Percentiles rank a stretch among this genome's conserved stretches.
Evolutionary conservation across 2,888 invertebrate genomes (phyloP).

Genomic region (Druceiella hillmani): DNA sequence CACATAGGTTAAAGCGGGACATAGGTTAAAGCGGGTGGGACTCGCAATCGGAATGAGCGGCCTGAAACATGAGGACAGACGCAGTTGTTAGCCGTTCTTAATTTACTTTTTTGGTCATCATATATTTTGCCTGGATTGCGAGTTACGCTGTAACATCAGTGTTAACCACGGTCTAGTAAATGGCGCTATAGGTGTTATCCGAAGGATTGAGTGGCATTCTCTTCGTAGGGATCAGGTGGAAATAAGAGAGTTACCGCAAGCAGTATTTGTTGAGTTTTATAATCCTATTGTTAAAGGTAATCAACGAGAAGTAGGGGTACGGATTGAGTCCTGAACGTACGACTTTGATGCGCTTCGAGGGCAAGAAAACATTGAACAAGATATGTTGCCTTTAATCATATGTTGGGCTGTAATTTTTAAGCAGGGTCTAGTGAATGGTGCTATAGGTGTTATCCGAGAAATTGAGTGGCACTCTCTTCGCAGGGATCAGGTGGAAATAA

Average conservation of each 20-base stretch:
- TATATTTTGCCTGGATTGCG: too few species aligned
- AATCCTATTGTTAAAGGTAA: not conserved
- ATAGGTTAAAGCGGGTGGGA: too few species aligned
- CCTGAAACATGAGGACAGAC: too few species aligned
- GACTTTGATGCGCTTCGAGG: slow-evolving; percentile 5
- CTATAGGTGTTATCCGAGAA: slow-evolving; percentile 3
- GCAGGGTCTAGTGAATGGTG: slow-evolving; percentile 2
- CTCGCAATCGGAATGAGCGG: too few species aligned
- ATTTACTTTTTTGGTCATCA: too few species aligned
- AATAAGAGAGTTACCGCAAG: slow-evolving; percentile 4
- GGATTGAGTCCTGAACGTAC: not conserved
- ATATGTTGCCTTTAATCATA: too few species aligned
- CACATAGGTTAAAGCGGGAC: too few species aligned
- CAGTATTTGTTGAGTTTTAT: slow-evolving; percentile 1
- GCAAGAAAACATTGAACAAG: too few species aligned
- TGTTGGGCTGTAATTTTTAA: too few species aligned
- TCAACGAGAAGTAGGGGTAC: slow-evolving; percentile 1
- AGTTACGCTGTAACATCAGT: too few species aligned
- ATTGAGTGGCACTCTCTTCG: slow-evolving; percentile 4
- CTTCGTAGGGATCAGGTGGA: slow-evolving; percentile 5
- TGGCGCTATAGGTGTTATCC: slow-evolving; percentile 4
- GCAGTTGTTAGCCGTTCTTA: too few species aligned
- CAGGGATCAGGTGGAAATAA: slow-evolving; percentile 1
- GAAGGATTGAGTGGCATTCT: slow-evolving; percentile 2
- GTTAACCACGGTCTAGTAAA: not conserved